Evolutionary conservation across 2,888 invertebrate species (phyloP).

Genomic region (Lithophane semibrunnea): DNA sequence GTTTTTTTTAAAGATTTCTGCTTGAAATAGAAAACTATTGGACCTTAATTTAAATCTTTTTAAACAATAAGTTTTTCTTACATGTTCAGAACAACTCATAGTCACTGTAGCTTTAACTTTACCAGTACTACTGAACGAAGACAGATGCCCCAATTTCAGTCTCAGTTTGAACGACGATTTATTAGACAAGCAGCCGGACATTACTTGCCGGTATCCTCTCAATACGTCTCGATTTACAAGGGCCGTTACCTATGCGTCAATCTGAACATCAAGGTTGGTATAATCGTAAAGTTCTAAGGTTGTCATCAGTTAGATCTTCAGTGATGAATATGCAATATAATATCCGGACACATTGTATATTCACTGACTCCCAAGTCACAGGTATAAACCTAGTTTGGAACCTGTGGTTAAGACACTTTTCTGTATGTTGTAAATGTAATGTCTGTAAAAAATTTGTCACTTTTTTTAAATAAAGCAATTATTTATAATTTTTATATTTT

Average conservation of each 20-base stretch:
- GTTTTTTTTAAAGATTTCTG: not conserved
- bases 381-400: too few relatives aligned
- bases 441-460: too few relatives aligned
- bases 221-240: conserved; percentile 56
- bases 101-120: not conserved
- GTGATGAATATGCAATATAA: not conserved
- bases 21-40: not conserved
- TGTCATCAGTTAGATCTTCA: not conserved
- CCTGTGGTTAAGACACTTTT: too few relatives aligned
- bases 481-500: too few relatives aligned
- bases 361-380: too few relatives aligned
- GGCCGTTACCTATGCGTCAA: conserved; percentile 46
- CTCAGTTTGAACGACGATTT: conserved; percentile 49
- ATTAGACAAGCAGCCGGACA: conserved; percentile 54
- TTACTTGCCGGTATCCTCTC: conserved; percentile 49
- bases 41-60: not conserved
- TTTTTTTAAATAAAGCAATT: too few relatives aligned
- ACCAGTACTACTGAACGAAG: conserved; percentile 30
- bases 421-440: too few relatives aligned
- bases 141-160: conserved; percentile 53
- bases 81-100: not conserved
- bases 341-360: too few relatives aligned
- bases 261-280: conserved; percentile 20
- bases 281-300: not conserved
- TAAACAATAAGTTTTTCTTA: not conserved